phyloP scores from a whole-genome alignment of 1,140 invertebrate genomes.

The Micrasema longulum region DNA sequence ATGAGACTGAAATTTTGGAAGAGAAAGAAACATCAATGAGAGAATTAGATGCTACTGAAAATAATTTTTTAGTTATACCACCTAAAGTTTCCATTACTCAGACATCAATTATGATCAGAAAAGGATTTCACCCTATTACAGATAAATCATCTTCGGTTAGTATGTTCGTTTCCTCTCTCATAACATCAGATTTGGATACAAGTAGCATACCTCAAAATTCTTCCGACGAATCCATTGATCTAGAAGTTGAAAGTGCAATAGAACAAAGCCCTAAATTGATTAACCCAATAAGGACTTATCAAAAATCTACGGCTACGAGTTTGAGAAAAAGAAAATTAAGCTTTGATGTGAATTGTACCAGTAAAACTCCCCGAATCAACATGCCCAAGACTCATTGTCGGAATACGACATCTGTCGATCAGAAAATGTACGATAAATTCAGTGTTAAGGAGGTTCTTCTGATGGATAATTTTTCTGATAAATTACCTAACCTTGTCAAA shows the following conservation, averaged over 20 bases:
- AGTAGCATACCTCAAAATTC: background rate
- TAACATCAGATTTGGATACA: background rate
- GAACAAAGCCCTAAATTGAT: constrained; percentile 2
- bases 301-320: constrained; percentile 4
- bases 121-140: background rate
- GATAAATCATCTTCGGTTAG: background rate
- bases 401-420: constrained; percentile 13
- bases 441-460: constrained; percentile 26
- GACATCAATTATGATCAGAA: background rate
- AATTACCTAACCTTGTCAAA: background rate
- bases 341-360: background rate
- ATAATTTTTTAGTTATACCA: too few species aligned
- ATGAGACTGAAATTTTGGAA: too few species aligned
- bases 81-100: too few species aligned
- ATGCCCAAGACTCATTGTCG: background rate
- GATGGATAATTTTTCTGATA: constrained; percentile 14
- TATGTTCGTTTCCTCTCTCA: background rate
- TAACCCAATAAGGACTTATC: constrained; percentile 25
- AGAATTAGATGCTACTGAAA: too few species aligned
- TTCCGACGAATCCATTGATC: background rate
- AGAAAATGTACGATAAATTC: constrained; percentile 22
- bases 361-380: constrained; percentile 16
- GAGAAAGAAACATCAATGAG: too few species aligned
- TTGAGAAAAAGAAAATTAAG: constrained; percentile 25
- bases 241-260: background rate